Conservation (phyloP, 2,888 invertebrate genomes). For the Pyrgus malvae region DNA sequence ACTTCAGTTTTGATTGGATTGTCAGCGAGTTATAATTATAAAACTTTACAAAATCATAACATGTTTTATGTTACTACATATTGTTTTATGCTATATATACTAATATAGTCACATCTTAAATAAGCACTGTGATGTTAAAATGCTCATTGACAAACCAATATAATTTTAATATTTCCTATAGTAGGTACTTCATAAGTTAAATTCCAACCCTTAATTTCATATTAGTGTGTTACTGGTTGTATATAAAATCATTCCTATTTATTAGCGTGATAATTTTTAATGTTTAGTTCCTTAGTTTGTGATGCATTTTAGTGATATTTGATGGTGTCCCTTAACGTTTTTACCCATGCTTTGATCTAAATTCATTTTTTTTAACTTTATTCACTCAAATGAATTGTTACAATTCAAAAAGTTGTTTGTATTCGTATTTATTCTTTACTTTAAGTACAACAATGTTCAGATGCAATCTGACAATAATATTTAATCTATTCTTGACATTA, state of each 20-base stretch:
- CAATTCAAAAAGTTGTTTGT: conserved; percentile 5
- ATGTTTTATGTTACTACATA: too few relatives aligned
- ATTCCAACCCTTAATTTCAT: too few relatives aligned
- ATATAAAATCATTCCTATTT: not conserved
- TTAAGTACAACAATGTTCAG: conserved; percentile 38
- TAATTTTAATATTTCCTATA: too few relatives aligned
- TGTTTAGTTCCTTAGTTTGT: conserved; percentile 41
- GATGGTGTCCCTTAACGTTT: not conserved
- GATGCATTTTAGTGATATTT: conserved; percentile 35
- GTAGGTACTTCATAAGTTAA: too few relatives aligned
- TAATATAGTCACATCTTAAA: too few relatives aligned
- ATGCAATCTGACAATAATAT: conserved; percentile 57
- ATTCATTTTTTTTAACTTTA: conserved; percentile 8
- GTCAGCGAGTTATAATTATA: too few relatives aligned
- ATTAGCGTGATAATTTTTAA: not conserved
- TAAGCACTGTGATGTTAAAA: too few relatives aligned
- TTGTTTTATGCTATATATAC: too few relatives aligned
- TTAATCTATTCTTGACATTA: conserved; percentile 14
- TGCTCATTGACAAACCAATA: too few relatives aligned
- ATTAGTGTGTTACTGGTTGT: not conserved
- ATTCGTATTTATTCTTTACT: conserved; percentile 29
- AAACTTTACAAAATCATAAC: too few relatives aligned
- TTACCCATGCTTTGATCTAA: not conserved
- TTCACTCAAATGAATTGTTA: not conserved
- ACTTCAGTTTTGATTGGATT: too few relatives aligned